Base-by-base conservation (phyloP, 2,113 vertebrate genomes). In the Gymnorhina tibicen region DNA sequence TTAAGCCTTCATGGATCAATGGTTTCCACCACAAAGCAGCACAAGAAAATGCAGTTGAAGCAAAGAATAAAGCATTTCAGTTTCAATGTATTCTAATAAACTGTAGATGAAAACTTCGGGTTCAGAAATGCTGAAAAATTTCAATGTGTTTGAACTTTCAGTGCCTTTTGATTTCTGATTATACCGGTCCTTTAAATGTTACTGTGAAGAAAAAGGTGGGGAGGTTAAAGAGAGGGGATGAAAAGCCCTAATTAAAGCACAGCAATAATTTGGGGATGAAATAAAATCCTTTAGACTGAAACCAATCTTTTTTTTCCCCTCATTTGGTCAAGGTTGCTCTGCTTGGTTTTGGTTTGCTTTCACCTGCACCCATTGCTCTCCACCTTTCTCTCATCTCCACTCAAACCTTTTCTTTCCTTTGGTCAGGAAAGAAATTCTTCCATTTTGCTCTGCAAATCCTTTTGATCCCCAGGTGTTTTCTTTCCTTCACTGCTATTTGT, bases 31-130 rank as follows among this genome's bases (percentile, higher is more conserved):
- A 26, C 13, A 19, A 80, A 28, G 17, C 35, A 69, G 33, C 0
- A 0, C 24, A 37, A 79, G 47, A 72, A 89, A 89, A 70, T 18
- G 8, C 49, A 82, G 13, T 6, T 63, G 73, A 7, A 16, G 30
- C 20, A 74, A 28, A 9, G 32, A n/a, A 50, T 18, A 16, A 59
- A 0, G 0, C 55, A 33, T 66, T 37, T 28, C 4, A 15, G 0
- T 27, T 80, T 85, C 33, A 41, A 1, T 21, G 15, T 20, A 5
- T 69, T 78, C 6, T 20, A 35, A 39, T 16, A 28, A 14, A 15
- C 5, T 89, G 11, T 7, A n/a, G 30, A 60, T 39, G 10, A 73
- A 80, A 70, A 63, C 3, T 83, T 42, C 12, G 10, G 5, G 5
- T 80, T 76, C 33, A 42, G 60, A 78, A 93, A 42, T 21, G 6